Percentiles rank a stretch among this genome's conserved stretches.
Evolutionary conservation across 2,113 vertebrate species (phyloP).

Genomic region (Smithornis capensis): DNA sequence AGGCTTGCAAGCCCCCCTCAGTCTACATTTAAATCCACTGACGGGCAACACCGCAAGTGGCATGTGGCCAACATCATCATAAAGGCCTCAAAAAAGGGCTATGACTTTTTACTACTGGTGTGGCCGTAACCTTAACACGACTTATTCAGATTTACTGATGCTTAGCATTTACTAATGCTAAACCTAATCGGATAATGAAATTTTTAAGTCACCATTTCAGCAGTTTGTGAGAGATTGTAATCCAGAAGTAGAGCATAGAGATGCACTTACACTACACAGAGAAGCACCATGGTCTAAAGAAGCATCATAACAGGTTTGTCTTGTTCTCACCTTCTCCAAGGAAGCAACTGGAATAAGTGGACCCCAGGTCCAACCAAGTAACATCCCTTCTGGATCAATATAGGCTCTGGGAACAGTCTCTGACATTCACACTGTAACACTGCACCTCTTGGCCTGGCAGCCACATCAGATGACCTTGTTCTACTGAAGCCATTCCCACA

Average conservation of each 20-base stretch:
- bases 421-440: not conserved
- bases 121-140: not conserved
- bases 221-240: not conserved
- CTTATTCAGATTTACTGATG: too few species aligned
- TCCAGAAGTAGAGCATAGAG: not conserved
- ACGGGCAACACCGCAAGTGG: not conserved
- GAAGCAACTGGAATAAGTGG: not conserved
- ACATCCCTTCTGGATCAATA: not conserved
- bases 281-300: not conserved
- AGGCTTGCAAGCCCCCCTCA: not conserved
- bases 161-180: too few species aligned
- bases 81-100: not conserved
- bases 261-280: not conserved
- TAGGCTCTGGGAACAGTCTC: not conserved
- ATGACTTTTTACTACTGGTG: not conserved
- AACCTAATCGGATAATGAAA: not conserved
- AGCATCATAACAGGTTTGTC: not conserved
- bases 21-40: not conserved
- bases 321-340: not conserved
- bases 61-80: not conserved
- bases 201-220: not conserved
- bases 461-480: fast-evolving
- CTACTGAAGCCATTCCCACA: not conserved
- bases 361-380: not conserved
- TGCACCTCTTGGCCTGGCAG: not conserved